Evolutionary conservation across 2,888 invertebrate species (phyloP).

Genomic region (Steinernema scapterisci): DNA sequence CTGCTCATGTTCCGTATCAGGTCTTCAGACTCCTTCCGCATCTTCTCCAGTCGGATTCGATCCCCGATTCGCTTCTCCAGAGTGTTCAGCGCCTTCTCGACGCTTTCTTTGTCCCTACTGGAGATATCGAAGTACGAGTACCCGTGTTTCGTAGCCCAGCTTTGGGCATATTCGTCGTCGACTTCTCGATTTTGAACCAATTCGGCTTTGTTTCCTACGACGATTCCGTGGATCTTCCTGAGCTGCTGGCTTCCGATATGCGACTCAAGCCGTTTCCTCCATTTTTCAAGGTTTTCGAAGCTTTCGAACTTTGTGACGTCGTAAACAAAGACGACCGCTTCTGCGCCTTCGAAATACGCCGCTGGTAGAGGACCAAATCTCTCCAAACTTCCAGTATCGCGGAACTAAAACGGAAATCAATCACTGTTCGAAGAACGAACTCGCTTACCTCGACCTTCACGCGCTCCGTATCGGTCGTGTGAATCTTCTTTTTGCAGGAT

Average conservation of each 20-base stretch:
- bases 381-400: background rate
- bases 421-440: background rate
- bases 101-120: background rate
- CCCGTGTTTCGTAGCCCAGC: background rate
- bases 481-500: background rate
- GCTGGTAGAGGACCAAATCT: background rate
- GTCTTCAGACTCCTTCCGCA: background rate
- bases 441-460: background rate
- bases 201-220: background rate
- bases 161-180: background rate
- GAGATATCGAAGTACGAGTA: background rate
- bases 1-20: background rate
- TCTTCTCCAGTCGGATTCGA: background rate
- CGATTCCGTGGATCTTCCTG: background rate
- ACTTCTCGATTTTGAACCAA: background rate
- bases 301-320: background rate
- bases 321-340: background rate
- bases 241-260: background rate
- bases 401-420: background rate
- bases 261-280: background rate
- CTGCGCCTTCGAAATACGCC: background rate
- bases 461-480: background rate
- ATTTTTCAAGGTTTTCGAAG: background rate
- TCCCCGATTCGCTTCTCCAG: background rate
- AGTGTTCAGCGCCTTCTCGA: background rate